phyloP scores from a whole-genome alignment of 2,888 invertebrate species.

The Leptinotarsa rubiginosa region DNA sequence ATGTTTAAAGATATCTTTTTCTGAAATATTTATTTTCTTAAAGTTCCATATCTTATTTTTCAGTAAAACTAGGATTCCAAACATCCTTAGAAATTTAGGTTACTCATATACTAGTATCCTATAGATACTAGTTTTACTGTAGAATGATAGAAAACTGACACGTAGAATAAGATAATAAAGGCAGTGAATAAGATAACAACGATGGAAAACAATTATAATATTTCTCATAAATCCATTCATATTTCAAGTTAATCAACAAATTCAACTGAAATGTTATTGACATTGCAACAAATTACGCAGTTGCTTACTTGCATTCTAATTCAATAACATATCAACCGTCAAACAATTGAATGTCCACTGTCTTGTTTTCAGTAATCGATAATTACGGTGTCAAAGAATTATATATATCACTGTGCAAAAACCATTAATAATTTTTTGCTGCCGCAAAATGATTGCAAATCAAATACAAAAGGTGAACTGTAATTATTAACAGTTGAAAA shows the following conservation, averaged over 20 bases:
- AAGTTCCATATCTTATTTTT: too few species aligned
- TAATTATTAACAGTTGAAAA: slow-evolving; percentile 1
- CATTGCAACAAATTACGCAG: slow-evolving; percentile 16
- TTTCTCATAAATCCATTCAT: not conserved
- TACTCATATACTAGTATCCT: too few species aligned
- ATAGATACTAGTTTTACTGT: too few species aligned
- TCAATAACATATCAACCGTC: not conserved
- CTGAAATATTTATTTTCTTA: too few species aligned
- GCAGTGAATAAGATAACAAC: too few species aligned
- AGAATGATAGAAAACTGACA: too few species aligned
- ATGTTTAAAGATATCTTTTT: too few species aligned
- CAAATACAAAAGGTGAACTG: slow-evolving; percentile 14
- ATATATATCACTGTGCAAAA: slow-evolving; percentile 22
- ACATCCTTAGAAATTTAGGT: too few species aligned
- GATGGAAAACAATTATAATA: too few species aligned
- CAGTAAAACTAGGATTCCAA: too few species aligned
- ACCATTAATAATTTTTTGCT: slow-evolving; percentile 17
- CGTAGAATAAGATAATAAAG: too few species aligned
- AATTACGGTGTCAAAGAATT: slow-evolving; percentile 16
- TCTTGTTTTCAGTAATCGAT: slow-evolving; percentile 16
- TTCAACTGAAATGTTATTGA: not conserved
- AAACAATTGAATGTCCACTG: slow-evolving; percentile 2
- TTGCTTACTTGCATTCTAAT: slow-evolving; percentile 9
- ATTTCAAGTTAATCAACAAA: not conserved
- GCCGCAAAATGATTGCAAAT: not conserved